Percentiles rank a stretch among this genome's conserved stretches.
Evolutionary conservation across 2,797 vertebrate species (phyloP).

Genomic region (Sebastes miniatus): DNA sequence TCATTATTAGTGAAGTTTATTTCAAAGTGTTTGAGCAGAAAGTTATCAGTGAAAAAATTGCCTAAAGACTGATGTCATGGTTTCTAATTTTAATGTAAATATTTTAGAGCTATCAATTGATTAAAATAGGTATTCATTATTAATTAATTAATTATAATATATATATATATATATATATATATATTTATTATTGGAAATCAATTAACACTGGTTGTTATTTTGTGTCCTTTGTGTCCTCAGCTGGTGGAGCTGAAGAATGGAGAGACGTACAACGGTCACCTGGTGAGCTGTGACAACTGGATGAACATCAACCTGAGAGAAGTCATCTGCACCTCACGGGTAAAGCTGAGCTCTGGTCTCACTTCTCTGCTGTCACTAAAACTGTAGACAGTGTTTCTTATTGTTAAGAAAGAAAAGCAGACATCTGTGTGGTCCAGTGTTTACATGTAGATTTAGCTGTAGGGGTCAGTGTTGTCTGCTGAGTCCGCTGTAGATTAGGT

Average conservation of each 20-base stretch:
- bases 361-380: not conserved
- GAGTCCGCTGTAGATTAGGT: not conserved
- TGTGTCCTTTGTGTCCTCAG: slow-evolving; percentile 64
- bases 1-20: not conserved
- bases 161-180: too few species aligned
- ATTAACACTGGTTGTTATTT: not conserved
- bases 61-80: not conserved
- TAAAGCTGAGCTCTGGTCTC: slow-evolving; percentile 60
- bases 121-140: too few species aligned
- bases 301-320: slow-evolving; percentile 99
- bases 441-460: not conserved
- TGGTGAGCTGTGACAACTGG: slow-evolving; percentile 99
- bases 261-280: slow-evolving; percentile 96
- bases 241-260: slow-evolving; percentile 98
- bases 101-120: too few species aligned
- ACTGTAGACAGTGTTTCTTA: not conserved
- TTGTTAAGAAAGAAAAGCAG: not conserved
- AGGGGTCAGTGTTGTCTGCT: not conserved
- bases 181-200: too few species aligned
- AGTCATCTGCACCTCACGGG: slow-evolving; percentile 97
- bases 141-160: too few species aligned
- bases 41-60: not conserved
- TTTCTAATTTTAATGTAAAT: too few species aligned
- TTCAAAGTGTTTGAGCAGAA: not conserved
- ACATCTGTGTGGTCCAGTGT: not conserved